Evolutionary conservation across 2,888 invertebrate species (phyloP), one percentile per base, ranked within the genome.

Genomic region (Empis livida): DNA sequence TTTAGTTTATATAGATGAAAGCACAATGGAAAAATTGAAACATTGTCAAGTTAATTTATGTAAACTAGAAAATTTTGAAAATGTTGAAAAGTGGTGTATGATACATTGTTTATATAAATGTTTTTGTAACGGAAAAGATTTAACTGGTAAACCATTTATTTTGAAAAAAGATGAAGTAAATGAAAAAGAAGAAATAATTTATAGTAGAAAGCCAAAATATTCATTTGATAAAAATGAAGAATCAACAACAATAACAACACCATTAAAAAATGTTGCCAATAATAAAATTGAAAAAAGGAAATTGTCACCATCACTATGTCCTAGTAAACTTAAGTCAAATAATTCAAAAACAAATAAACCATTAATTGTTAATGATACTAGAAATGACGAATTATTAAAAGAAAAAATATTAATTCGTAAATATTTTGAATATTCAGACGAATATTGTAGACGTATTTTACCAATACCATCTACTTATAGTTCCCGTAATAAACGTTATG

Each of bases 21-120:
- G 51, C 8, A 56, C 62, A 17, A 52, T 57, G 17, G 53, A 58
- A 5, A 49, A 53, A 30, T 50, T 67, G 3, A 63, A 60, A 43
- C 66, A 68, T 48, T 66, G 65, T 38, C 56, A 51, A 20, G 64
- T 71, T 9, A 43, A 55, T 2, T 42, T 71, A 10, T 56, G 58
- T 1, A 62, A 59, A 13, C 51, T 70, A 31, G 50, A 61, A 4
- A 54, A 59, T 44, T 57, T 70, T 51, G 58, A 67, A 27, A 73
- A 76, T 56, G 59, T 81, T 42, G 74, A 77, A 50, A 75, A 77
- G 1, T 81, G 74, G 71, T 84, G 83, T 56, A 76, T 82, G 74
- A 70, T 75, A 3, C 83, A 84, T 59, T 70, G 74, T 55, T 61
- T 78, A 43, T 80, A 83, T 56, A 76, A 77, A 58, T 83, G 83